A percentile compares a stretch with the other conserved stretches of the same genome.
Evolutionary conservation across 2,888 invertebrate species (phyloP).

Genomic region (Buathra laborator): DNA sequence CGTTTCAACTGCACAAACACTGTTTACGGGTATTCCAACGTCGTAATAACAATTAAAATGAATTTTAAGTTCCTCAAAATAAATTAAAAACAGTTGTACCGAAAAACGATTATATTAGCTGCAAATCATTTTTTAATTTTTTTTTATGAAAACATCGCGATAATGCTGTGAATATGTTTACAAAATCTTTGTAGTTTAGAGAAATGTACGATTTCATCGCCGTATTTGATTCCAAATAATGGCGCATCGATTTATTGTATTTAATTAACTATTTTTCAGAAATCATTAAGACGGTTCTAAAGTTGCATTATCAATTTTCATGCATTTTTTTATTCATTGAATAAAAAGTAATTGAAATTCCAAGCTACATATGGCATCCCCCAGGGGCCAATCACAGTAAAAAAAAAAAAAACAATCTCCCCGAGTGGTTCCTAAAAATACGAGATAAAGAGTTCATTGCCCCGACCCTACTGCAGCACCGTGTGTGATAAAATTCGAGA

Average conservation of each 20-base stretch:
- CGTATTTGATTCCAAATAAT: too few relatives aligned
- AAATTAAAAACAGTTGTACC: neutral
- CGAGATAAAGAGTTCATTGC: constrained; percentile 35
- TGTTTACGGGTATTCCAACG: constrained; percentile 21
- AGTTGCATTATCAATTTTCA: neutral
- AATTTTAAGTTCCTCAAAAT: neutral
- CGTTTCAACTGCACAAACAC: constrained; percentile 4
- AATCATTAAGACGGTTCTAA: too few relatives aligned
- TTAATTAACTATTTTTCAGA: too few relatives aligned
- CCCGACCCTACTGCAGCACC: constrained; percentile 35
- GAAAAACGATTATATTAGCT: neutral
- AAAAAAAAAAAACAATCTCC: neutral
- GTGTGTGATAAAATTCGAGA: constrained; percentile 13
- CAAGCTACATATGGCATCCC: neutral
- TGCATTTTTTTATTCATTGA: neutral
- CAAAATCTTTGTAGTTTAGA: too few relatives aligned
- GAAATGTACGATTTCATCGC: too few relatives aligned
- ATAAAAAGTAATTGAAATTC: neutral
- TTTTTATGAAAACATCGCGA: too few relatives aligned
- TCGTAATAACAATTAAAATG: constrained; percentile 3
- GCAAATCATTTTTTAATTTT: too few relatives aligned
- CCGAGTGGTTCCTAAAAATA: neutral
- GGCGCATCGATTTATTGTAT: too few relatives aligned
- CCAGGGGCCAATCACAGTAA: neutral
- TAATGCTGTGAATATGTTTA: too few relatives aligned